Conservation (phyloP, 2,888 invertebrate species). For the Zaprionus obscuricornis region DNA sequence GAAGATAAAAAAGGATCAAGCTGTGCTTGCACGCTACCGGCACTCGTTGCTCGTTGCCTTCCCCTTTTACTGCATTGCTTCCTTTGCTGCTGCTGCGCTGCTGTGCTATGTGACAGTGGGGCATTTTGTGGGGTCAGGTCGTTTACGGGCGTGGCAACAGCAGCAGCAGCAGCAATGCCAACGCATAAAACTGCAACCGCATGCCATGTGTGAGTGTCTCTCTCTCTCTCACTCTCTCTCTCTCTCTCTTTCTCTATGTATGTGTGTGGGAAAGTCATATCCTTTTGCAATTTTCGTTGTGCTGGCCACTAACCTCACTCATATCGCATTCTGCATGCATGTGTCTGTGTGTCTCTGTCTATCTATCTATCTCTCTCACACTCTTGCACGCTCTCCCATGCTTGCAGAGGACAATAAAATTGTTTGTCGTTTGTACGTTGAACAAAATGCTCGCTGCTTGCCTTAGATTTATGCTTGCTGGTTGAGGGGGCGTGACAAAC, state of each 20-base stretch:
- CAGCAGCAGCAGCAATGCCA: slow-evolving; percentile 43
- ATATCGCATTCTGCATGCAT: slow-evolving; percentile 61
- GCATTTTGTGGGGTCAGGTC: slow-evolving; percentile 27
- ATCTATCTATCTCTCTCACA: background rate
- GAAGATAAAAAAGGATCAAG: slow-evolving; percentile 79
- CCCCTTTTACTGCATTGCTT: background rate
- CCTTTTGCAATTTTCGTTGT: slow-evolving; percentile 72
- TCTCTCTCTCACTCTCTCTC: slow-evolving; percentile 7
- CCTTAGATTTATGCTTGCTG: slow-evolving; percentile 65
- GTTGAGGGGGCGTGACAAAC: too few relatives aligned
- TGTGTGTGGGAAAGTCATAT: slow-evolving; percentile 65
- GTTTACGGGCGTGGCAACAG: slow-evolving; percentile 27
- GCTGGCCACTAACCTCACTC: slow-evolving; percentile 74
- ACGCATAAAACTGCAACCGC: slow-evolving; percentile 75
- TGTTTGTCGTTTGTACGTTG: slow-evolving; percentile 72
- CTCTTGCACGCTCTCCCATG: background rate
- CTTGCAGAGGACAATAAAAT: slow-evolving; percentile 65
- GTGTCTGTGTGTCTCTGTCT: slow-evolving; percentile 18
- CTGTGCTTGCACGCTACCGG: slow-evolving; percentile 57
- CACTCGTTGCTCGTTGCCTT: background rate
- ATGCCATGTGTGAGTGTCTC: slow-evolving; percentile 35
- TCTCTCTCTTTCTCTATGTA: slow-evolving; percentile 14
- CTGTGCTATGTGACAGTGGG: slow-evolving; percentile 62
- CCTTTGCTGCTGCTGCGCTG: background rate
- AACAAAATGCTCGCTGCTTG: slow-evolving; percentile 63